Evolutionary conservation across 2,113 vertebrate genomes (phyloP).

Genomic region (Petaurus breviceps): DNA sequence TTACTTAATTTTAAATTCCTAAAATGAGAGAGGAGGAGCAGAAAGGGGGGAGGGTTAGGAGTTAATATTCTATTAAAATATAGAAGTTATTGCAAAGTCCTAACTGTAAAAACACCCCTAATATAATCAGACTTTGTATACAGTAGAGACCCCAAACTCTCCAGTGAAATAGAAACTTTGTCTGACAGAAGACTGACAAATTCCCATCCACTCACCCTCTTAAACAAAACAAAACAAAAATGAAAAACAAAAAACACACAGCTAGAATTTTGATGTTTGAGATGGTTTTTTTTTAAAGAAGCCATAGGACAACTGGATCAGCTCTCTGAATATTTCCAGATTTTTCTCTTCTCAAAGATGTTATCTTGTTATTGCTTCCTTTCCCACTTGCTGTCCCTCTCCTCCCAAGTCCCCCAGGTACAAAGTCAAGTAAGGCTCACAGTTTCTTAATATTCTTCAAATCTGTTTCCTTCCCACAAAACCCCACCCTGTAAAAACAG

Average conservation of each 20-base stretch:
- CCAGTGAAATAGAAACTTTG: constrained; percentile 87
- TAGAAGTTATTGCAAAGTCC: constrained; percentile 94
- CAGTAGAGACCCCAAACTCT: constrained; percentile 88
- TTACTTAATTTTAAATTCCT: constrained; percentile 86
- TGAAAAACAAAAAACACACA: constrained; percentile 87
- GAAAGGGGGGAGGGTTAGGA: constrained; percentile 82
- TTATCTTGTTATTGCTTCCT: constrained; percentile 85
- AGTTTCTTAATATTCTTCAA: constrained; percentile 87
- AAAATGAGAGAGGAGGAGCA: constrained; percentile 78
- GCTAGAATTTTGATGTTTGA: constrained; percentile 89
- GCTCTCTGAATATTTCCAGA: constrained; percentile 87
- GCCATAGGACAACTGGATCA: constrained; percentile 92
- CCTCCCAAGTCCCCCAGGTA: constrained; percentile 67
- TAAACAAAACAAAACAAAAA: constrained; percentile 84
- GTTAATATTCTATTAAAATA: constrained; percentile 96
- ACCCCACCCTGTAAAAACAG: constrained; percentile 82
- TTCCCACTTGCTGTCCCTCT: constrained; percentile 82
- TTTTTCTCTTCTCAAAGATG: constrained; percentile 85
- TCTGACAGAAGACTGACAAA: constrained; percentile 87
- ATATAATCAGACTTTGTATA: constrained; percentile 92
- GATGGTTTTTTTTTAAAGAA: constrained; percentile 83
- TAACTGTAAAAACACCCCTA: constrained; percentile 94
- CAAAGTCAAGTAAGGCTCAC: constrained; percentile 87
- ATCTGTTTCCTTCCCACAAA: constrained; percentile 83
- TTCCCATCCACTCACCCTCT: constrained; percentile 86